Conservation (phyloP, 2,113 vertebrate species). For the Ammodytes marinus region DNA sequence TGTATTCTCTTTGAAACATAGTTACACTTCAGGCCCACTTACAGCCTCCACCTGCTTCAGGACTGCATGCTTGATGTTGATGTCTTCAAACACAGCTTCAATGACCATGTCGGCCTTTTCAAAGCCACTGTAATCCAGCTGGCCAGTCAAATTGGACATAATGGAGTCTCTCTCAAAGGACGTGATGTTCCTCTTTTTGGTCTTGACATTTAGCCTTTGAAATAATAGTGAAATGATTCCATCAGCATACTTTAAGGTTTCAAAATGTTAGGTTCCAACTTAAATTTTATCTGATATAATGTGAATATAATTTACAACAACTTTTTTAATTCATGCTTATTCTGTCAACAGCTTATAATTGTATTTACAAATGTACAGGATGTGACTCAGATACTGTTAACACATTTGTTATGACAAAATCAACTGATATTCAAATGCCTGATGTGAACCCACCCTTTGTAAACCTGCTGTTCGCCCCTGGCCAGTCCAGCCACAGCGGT, state of each 20-base stretch:
- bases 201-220: conserved; percentile 91
- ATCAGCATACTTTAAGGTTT: neutral
- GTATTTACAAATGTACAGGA: neutral
- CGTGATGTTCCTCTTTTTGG: conserved; percentile 92
- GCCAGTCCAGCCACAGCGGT: conserved; percentile 87
- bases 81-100: conserved; percentile 97
- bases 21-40: conserved; percentile 75
- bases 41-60: conserved; percentile 95
- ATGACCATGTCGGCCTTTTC: conserved; percentile 95
- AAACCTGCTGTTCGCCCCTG: conserved; percentile 95
- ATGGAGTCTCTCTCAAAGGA: conserved; percentile 93
- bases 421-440: neutral
- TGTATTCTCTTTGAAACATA: neutral
- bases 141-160: conserved; percentile 87
- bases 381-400: neutral
- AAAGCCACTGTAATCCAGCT: conserved; percentile 92
- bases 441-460: conserved; percentile 90
- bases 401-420: neutral
- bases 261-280: neutral
- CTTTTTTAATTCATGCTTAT: neutral
- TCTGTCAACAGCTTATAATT: neutral
- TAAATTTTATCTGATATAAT: neutral
- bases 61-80: conserved; percentile 93
- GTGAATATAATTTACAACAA: neutral
- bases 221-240: conserved; percentile 8